Evolutionary conservation across 1,140 invertebrate species (phyloP).

Genomic region (Nasonia vitripennis): DNA sequence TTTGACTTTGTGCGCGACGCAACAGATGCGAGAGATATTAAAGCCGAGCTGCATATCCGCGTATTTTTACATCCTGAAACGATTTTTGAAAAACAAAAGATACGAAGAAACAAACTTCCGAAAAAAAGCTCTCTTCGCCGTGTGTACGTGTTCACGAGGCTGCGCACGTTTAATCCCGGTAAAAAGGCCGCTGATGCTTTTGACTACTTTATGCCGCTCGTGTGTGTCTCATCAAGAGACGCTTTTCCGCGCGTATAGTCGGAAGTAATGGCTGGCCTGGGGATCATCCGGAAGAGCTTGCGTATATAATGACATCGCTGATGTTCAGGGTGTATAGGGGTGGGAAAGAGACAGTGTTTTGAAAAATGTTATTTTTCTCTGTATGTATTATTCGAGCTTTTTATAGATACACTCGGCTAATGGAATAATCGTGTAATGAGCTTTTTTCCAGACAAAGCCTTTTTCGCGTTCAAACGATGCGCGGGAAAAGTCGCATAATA

Average conservation of each 20-base stretch:
- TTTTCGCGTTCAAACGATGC: too few relatives aligned
- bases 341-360: too few relatives aligned
- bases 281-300: background rate
- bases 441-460: too few relatives aligned
- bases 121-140: too few relatives aligned
- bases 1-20: background rate
- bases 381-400: too few relatives aligned
- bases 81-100: background rate
- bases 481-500: too few relatives aligned
- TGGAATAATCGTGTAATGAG: too few relatives aligned
- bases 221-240: constrained; percentile 4
- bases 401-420: too few relatives aligned
- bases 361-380: too few relatives aligned
- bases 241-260: background rate
- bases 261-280: background rate
- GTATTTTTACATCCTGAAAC: background rate
- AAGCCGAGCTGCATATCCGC: background rate
- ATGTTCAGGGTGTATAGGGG: background rate
- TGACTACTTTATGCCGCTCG: background rate
- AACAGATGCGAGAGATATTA: background rate
- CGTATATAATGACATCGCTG: background rate
- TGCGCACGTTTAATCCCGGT: background rate
- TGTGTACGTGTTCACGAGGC: too few relatives aligned
- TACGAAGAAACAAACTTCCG: too few relatives aligned
- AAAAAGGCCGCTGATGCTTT: background rate